These are phyloP conservation scores for Aleiodes leptofemur DNA, from an alignment of 2,888 invertebrate genomes.

Conservation along the genomic window DNA sequence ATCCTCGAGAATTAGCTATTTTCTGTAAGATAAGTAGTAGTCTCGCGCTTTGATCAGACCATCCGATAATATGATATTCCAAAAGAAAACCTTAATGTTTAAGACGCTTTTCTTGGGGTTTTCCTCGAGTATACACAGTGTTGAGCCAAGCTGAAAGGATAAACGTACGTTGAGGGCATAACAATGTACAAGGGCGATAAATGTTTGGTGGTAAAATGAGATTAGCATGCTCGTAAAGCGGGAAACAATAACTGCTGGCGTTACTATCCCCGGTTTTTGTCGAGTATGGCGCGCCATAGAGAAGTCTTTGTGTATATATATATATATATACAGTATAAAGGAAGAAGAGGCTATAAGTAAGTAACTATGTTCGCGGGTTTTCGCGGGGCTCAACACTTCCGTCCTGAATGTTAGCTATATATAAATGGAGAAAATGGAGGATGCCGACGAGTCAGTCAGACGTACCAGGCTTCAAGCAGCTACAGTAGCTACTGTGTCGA, in stretches of 20 bases:
- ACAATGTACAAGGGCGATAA: conserved; percentile 60
- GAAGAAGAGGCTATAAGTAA: background rate
- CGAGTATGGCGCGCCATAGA: conserved; percentile 35
- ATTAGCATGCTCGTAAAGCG: conserved; percentile 65
- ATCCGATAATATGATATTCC: no score
- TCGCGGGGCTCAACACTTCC: background rate
- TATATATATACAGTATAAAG: conserved; percentile 5
- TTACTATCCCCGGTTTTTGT: conserved; percentile 49
- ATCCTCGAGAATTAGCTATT: no score
- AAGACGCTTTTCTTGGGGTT: no score
- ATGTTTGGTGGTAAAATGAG: conserved; percentile 57
- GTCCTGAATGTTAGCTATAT: background rate
- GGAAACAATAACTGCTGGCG: conserved; percentile 57
- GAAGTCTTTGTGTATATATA: conserved; percentile 7
- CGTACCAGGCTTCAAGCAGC: background rate
- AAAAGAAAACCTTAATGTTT: no score
- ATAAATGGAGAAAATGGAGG: background rate
- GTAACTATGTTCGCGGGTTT: conserved; percentile 7
- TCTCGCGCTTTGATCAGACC: no score
- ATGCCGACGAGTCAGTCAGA: background rate
- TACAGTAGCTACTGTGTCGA: background rate
- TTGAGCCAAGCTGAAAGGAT: background rate
- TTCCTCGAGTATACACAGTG: background rate
- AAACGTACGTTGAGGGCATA: conserved; percentile 49
- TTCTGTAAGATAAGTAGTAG: no score